Evolutionary conservation across 2,113 vertebrate species (phyloP), one percentile per base, ranked within the genome.

Genomic region (Apodemus speciosus): DNA sequence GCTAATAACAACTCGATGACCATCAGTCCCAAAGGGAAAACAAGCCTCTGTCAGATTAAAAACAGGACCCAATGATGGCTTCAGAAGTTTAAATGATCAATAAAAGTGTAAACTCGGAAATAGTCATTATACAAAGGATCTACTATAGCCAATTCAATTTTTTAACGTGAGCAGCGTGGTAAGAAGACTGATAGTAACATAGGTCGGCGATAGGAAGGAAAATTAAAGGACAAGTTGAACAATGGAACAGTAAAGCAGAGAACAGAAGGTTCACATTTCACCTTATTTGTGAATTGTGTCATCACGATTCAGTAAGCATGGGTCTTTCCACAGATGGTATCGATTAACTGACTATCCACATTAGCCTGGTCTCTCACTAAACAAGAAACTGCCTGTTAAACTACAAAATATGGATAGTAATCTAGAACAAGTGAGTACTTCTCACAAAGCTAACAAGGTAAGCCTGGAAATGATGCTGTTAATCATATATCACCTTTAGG

Each of bases 381-480:
- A 62, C 25, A 62, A 46, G 18, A 85, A 77, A 43, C 13, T 76
- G 40, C 49, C 58, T 64, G 60, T 60, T 68, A 86, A 91, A 66
- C 18, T 49, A 35, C 66, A 88, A 81, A 69, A 80, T 60, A 60
- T 20, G 38, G 72, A 62, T 32, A 49, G 25, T 72, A 93, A 71
- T 81, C 80, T 77, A 89, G 13, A 89, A 76, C 80, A 88, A 85
- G 30, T 83, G 69, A 86, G 68, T 46, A 89, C 69, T 62, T 43
- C 18, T 88, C 84, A 84, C 64, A 85, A 77, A 91, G 10, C 64
- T 69, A 49, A 53, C 72, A 87, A 85, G 14, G 3, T 87, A n/a
- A 89, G n/a, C 49, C 75, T 93, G 83, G 71, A 96, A 92, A 84
- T 30, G 25, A 4, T 64, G 14, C 77, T 60, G 35, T 60, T 79